Evolutionary conservation across 2,888 invertebrate genomes (phyloP), one percentile per base, ranked within the genome.

Genomic region (Lycaena phlaeas): DNA sequence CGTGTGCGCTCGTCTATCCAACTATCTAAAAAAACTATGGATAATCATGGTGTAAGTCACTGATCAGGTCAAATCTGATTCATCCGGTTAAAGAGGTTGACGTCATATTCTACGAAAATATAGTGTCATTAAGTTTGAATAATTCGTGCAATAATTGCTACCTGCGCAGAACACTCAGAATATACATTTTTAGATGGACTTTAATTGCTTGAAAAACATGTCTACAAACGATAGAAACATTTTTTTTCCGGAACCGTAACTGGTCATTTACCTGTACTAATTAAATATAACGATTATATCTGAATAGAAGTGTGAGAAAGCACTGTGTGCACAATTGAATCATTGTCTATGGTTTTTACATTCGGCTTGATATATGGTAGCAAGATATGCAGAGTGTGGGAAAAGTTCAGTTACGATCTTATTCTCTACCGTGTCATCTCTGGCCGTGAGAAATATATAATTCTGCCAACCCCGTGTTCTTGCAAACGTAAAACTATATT

Each of bases 361-460:
- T 68, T 62, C 69, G 69, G 64, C 66, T 79, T 81, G 82, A 82
- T 82, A 75, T 82, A 84, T 79, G 81, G 72, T 58, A 70, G 60
- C 67, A 62, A 79, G 81, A 84, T 84, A 82, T 82, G 82, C 82
- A 82, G 79, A 82, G 81, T 81, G 82, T 82, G 84, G 71, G 82
- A 82, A 77, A 53, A 55, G 58, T 60, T 54, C 57, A 59, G 54
- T 59, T 54, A 54, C 59, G 67, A 61, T 61, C 65, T 65, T 67
- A 71, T 75, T 74, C 73, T 69, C 74, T 68, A 63, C 69, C 74
- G 70, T 79, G 76, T 73, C 82, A 76, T 84, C 82, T 75, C 59
- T 65, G 52, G 60, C 52, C 81, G 81, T 82, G 84, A 68, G 82
- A 81, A 67, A 53, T 50, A 48, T 22, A 56, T 50, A 34, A 50